Conservation (phyloP, 2,113 vertebrate genomes). For the Loxodonta africana region DNA sequence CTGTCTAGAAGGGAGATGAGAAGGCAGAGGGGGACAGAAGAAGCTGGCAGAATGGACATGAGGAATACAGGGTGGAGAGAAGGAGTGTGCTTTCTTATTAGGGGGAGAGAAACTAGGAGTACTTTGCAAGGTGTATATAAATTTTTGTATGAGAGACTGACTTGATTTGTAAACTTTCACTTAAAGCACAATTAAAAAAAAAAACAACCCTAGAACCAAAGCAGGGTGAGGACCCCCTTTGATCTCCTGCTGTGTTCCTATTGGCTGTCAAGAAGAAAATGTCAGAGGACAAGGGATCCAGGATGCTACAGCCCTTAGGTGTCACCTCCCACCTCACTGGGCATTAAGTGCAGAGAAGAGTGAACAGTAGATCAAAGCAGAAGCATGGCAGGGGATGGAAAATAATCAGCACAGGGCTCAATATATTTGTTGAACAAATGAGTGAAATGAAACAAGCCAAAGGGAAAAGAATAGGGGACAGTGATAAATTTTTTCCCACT, state of each 20-base stretch:
- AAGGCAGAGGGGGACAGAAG: too few relatives aligned
- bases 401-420: neutral
- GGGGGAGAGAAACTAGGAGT: too few relatives aligned
- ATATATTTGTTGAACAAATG: neutral
- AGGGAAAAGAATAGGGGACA: neutral
- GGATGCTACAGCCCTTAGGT: neutral
- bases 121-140: too few relatives aligned
- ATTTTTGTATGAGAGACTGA: too few relatives aligned
- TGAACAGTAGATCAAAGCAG: neutral
- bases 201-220: neutral
- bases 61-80: too few relatives aligned
- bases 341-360: neutral
- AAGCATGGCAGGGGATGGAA: neutral
- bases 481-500: neutral
- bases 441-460: constrained; percentile 12
- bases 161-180: too few relatives aligned
- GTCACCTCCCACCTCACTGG: neutral
- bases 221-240: neutral
- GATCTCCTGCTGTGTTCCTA: neutral
- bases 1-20: too few relatives aligned
- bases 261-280: neutral
- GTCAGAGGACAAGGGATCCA: neutral
- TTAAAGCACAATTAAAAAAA: too few relatives aligned
- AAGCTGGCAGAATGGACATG: too few relatives aligned
- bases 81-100: too few relatives aligned